Evolutionary conservation across 2,113 vertebrate species (phyloP), one percentile per base, ranked within the genome.

Genomic region (Xiphophorus couchianus): DNA sequence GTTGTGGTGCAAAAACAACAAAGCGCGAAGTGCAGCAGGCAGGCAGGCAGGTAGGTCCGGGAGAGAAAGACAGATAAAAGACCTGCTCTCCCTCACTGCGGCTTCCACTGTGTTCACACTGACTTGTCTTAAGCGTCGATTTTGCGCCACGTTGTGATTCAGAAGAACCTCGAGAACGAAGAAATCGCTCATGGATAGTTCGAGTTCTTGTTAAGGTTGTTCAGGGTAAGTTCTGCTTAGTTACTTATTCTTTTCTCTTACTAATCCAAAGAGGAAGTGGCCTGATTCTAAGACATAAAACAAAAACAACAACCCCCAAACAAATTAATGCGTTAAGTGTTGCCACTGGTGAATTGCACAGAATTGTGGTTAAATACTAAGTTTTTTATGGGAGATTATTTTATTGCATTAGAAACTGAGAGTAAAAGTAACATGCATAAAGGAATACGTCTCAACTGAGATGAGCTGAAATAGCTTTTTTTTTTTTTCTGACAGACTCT

Each of bases 161-260:
- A 58, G 51, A 25, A n/a, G 44, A 48, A 48, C 14, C 5, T 5
- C 5, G 4, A 19, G 44, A 5, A 19, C 5, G 51, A 58, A 58
- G 51, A 58, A 58, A n/a, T 6, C 22, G 22, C 1, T 58, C 25
- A 58, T 58, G 51, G 51, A 8, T 25, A 58, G 25, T 10, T 58
- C 22, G 9, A 58, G 51, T n/a, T 6, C 31, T 19, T 35, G 30
- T 65, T 33, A 1, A 58, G 71, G 33, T 64, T 61, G 66, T 19
- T 72, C 72, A 27, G 62, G 90, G 90, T 91, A 68, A 91, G 88
- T 85, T 37, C 8, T 13, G 14, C 63, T 29, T 31, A 65, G 3
- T 65, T 35, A 19, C 4, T 54, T 54, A 5, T 31, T 2, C 58
- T 3, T 30, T 44, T 67, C 44, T 44, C 37, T 19, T 29, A 15